Base-by-base conservation (phyloP, 2,888 invertebrate species). In the Heteromyza rotundicornis region DNA sequence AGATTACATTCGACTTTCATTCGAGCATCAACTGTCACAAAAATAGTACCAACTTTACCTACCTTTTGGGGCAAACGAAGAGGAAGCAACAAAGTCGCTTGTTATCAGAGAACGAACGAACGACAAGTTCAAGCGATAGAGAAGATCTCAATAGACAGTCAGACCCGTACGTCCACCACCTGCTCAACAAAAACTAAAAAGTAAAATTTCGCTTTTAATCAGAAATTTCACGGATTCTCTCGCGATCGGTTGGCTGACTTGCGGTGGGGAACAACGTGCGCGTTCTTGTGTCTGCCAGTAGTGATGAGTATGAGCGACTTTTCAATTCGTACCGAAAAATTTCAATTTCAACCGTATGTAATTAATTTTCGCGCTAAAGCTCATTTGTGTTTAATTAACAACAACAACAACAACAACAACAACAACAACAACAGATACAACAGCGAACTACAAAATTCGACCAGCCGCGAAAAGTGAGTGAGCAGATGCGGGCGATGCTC, bases 281-380 rank as follows among this genome's bases (percentile, higher is more conserved):
- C 40, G 10, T 40, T 40, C n/a, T 40, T 7, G 40, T n/a, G 40
- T 3, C 3, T 40, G 16, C 40, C n/a, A n/a, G 40, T n/a, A n/a
- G n/a, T n/a, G n/a, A n/a, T n/a, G n/a, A n/a, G 40, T 40, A 14
- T 40, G 40, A 40, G 40, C 40, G 40, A 40, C 14, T 40, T 40
- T 40, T 27, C n/a, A n/a, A 27, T 27, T 10, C 27, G 27, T 27
- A 27, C 27, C 5, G 27, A 5, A 27, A 27, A 27, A 27, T 27
- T 27, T 61, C 65, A 66, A 64, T 66, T 75, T 73, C 67, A 72
- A 10, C 69, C 72, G 73, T 75, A 72, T 73, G 68, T 74, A 75
- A 75, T 73, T 75, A 66, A 74, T 73, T 73, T 73, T 73, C 75
- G 74, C 73, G 74, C 72, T 73, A 51, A 51, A 24, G 51, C 23